Percentiles rank a stretch among this genome's conserved stretches.
phyloP scores from a whole-genome alignment of 2,113 vertebrate genomes.

The Panthera tigris region DNA sequence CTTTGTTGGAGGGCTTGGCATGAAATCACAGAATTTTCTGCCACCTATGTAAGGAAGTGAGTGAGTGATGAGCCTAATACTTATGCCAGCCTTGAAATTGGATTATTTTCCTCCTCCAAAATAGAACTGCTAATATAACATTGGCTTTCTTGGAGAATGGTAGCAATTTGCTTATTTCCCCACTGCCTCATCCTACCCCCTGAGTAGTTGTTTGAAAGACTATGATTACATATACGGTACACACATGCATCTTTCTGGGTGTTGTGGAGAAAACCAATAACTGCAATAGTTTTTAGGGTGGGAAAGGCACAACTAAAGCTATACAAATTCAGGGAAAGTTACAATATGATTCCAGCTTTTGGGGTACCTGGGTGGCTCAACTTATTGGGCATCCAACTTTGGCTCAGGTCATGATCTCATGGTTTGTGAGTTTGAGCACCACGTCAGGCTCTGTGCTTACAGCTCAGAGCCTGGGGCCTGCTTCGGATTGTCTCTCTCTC shows the following conservation, averaged over 20 bases:
- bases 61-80: constrained; percentile 21
- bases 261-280: not conserved
- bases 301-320: not conserved
- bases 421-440: too few species aligned
- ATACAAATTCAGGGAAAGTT: not conserved
- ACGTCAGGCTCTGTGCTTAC: too few species aligned
- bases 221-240: not conserved
- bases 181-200: not conserved
- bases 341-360: not conserved
- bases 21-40: not conserved
- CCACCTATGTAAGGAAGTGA: not conserved
- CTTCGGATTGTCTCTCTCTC: too few species aligned
- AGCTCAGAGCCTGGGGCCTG: too few species aligned
- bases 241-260: not conserved
- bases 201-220: not conserved
- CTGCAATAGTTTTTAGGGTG: not conserved
- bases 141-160: not conserved
- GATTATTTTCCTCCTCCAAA: constrained; percentile 27
- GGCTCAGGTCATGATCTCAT: too few species aligned
- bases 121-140: not conserved
- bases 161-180: constrained; percentile 44
- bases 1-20: not conserved
- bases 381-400: too few species aligned
- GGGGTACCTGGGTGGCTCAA: too few species aligned
- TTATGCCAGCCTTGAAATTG: constrained; percentile 21